Percentiles rank a stretch among this genome's conserved stretches.
Evolutionary conservation across 2,888 invertebrate species (phyloP).

Genomic region (Mythimna albipuncta): DNA sequence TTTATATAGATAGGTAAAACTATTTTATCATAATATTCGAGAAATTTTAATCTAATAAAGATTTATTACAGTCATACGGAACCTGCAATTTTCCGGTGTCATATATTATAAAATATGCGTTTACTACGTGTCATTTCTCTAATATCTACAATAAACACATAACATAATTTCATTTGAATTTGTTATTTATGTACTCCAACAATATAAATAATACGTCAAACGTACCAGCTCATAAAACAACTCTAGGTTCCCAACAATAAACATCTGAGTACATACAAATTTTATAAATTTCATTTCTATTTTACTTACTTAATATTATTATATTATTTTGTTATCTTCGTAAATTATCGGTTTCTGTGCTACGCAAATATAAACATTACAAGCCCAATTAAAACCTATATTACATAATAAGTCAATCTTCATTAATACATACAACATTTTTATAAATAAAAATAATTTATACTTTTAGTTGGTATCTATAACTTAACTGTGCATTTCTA

Average conservation of each 20-base stretch:
- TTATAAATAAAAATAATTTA: conserved; percentile 32
- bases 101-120: too few relatives aligned
- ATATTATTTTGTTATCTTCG: conserved; percentile 16
- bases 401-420: conserved; percentile 16
- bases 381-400: conserved; percentile 24
- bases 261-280: conserved; percentile 32
- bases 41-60: too few relatives aligned
- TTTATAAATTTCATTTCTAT: conserved; percentile 41
- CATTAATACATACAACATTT: conserved; percentile 14
- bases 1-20: too few relatives aligned
- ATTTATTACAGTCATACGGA: too few relatives aligned
- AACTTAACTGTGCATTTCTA: conserved; percentile 8
- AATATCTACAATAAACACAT: conserved; percentile 15
- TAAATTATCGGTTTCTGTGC: conserved; percentile 17
- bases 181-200: conserved; percentile 7
- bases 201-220: conserved; percentile 9
- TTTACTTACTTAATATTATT: conserved; percentile 43
- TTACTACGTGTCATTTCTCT: conserved; percentile 10
- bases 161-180: conserved; percentile 8
- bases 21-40: too few relatives aligned
- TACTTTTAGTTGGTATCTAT: conserved; percentile 5
- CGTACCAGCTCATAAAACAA: conserved; percentile 5
- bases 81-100: too few relatives aligned
- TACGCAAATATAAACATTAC: conserved; percentile 22
- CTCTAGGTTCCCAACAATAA: conserved; percentile 33